A percentile compares a stretch with the other conserved stretches of the same genome.
Evolutionary conservation across 2,797 vertebrate genomes (phyloP).

Genomic region (Diceros bicornis): DNA sequence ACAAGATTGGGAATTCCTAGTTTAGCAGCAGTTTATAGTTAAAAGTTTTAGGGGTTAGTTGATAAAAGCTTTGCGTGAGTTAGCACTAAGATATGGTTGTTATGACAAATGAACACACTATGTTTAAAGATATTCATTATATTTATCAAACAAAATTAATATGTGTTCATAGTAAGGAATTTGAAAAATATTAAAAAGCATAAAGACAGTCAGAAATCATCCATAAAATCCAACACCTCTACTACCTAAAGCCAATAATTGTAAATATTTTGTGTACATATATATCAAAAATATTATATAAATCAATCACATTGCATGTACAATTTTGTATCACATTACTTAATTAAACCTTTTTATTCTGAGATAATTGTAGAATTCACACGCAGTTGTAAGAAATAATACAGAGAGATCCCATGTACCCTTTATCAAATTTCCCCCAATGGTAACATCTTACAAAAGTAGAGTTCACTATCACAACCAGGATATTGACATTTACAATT

Average conservation of each 20-base stretch:
- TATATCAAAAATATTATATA: background rate
- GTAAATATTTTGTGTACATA: background rate
- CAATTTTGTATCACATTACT: background rate
- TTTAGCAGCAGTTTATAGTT: background rate
- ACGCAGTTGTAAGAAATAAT: background rate
- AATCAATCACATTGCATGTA: background rate
- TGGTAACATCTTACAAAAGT: background rate
- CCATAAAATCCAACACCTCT: background rate
- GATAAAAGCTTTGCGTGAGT: background rate
- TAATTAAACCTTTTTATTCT: background rate
- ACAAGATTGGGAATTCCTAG: background rate
- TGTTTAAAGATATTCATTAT: conserved; percentile 29
- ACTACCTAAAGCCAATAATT: background rate
- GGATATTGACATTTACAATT: background rate
- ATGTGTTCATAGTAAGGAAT: conserved; percentile 21
- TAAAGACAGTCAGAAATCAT: conserved; percentile 32
- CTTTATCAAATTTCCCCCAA: background rate
- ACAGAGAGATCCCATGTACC: background rate
- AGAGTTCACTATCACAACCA: background rate
- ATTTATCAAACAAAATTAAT: conserved; percentile 30
- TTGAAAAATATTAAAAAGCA: conserved; percentile 37
- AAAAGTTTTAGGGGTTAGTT: background rate
- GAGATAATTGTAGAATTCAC: background rate
- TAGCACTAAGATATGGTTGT: background rate
- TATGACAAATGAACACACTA: background rate